These are phyloP conservation scores for Zaprionus nigranus DNA, from an alignment of 1,140 invertebrate genomes.

Conservation along the genomic window DNA sequence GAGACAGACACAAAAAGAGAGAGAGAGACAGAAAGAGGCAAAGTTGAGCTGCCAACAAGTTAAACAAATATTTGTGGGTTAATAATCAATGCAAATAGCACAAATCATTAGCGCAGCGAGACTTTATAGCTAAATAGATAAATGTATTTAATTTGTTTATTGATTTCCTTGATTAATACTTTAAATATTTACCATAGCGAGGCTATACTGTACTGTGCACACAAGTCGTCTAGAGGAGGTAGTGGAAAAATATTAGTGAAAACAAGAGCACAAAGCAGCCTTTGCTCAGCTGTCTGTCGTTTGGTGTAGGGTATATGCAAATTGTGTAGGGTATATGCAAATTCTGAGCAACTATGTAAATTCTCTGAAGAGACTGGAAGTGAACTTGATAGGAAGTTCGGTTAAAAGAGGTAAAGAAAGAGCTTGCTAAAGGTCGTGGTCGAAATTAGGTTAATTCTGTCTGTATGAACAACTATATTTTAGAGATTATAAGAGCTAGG, in stretches of 20 bases:
- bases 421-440: too few relatives aligned
- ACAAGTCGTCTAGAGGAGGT: too few relatives aligned
- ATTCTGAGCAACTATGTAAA: too few relatives aligned
- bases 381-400: too few relatives aligned
- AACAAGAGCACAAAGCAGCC: neutral
- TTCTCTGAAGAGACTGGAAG: too few relatives aligned
- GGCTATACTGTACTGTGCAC: constrained; percentile 17
- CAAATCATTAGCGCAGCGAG: constrained; percentile 8
- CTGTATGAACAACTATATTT: neutral
- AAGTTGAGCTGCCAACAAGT: constrained; percentile 3
- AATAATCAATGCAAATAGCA: neutral
- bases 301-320: neutral
- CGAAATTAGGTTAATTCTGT: neutral
- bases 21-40: neutral
- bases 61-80: constrained; percentile 16
- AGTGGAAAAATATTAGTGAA: too few relatives aligned
- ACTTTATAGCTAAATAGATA: neutral
- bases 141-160: neutral
- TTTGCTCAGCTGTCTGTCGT: constrained; percentile 5
- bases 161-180: too few relatives aligned
- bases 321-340: too few relatives aligned
- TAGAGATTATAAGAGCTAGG: too few relatives aligned
- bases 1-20: neutral
- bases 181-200: constrained; percentile 4
- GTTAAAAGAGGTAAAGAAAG: too few relatives aligned